A percentile compares a stretch with the other conserved stretches of the same genome.
These are phyloP conservation scores for Thamnophis elegans DNA, from an alignment of 2,797 vertebrate species.

Conservation along the genomic window DNA sequence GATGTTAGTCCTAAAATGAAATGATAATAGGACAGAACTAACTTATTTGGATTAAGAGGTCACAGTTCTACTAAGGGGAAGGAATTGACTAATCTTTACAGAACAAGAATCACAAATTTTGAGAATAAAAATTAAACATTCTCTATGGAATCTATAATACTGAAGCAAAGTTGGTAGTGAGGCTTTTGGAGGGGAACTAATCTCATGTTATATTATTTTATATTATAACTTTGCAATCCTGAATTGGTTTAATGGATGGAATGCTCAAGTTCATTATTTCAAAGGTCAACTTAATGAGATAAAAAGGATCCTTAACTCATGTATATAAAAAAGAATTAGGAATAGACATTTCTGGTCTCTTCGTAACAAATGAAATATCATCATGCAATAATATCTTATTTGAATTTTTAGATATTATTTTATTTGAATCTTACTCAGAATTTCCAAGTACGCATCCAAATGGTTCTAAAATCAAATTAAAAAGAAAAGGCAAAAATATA, in stretches of 20 bases:
- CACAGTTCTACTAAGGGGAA: neutral
- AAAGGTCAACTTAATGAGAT: neutral
- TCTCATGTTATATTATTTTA: neutral
- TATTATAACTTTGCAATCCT: neutral
- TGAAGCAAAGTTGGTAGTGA: neutral
- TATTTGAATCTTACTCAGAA: neutral
- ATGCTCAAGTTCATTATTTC: neutral
- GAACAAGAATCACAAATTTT: neutral
- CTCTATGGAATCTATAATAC: neutral
- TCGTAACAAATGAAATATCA: neutral
- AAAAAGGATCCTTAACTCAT: neutral
- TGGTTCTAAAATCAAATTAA: neutral
- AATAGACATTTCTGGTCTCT: neutral
- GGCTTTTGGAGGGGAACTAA: neutral
- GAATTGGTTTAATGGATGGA: neutral
- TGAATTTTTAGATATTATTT: neutral
- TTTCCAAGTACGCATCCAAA: neutral
- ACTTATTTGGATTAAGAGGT: neutral
- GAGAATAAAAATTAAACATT: neutral
- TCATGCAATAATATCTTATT: neutral
- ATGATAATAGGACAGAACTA: neutral
- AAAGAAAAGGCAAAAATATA: neutral
- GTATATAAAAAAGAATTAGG: neutral
- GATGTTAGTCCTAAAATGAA: neutral
- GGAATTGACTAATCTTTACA: neutral